phyloP scores from a whole-genome alignment of 2,113 vertebrate genomes.

The Gobio gobio region DNA sequence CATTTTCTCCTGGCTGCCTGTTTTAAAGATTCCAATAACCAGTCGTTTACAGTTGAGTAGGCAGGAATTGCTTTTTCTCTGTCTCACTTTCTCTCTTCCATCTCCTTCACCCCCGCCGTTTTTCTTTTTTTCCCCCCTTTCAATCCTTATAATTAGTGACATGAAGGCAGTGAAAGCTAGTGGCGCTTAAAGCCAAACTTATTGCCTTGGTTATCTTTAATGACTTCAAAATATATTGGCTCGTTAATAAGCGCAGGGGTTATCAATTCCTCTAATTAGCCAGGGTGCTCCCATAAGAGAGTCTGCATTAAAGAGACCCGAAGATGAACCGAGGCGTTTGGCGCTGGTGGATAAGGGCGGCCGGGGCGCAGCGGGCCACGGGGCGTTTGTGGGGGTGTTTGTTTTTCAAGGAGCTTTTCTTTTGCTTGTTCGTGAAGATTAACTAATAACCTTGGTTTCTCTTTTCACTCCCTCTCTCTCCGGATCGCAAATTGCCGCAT shows the following conservation, averaged over 20 bases:
- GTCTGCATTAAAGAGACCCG: constrained; percentile 88
- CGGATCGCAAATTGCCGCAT: constrained; percentile 61
- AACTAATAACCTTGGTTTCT: constrained; percentile 61
- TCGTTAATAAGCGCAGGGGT: constrained; percentile 95
- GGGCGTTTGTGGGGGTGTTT: constrained; percentile 42
- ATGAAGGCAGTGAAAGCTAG: constrained; percentile 85
- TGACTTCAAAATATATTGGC: constrained; percentile 98
- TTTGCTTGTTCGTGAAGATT: constrained; percentile 67
- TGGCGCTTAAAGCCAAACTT: constrained; percentile 93
- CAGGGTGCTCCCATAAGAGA: constrained; percentile 92
- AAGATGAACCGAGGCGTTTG: constrained; percentile 81
- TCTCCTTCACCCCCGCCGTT: not conserved
- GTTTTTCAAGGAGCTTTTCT: constrained; percentile 26
- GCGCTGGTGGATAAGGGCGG: constrained; percentile 66
- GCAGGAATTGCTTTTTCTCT: constrained; percentile 84
- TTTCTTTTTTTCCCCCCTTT: constrained; percentile 33
- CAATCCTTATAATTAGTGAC: constrained; percentile 62
- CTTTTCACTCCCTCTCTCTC: constrained; percentile 53
- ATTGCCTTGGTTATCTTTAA: constrained; percentile 98
- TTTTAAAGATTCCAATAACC: constrained; percentile 97
- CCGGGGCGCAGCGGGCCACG: constrained; percentile 10
- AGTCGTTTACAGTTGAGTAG: constrained; percentile 93
- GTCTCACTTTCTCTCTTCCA: constrained; percentile 16
- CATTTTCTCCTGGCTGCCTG: constrained; percentile 92
- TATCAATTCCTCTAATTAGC: constrained; percentile 99